phyloP scores from a whole-genome alignment of 2,113 vertebrate genomes.

The Lasiurus borealis region DNA sequence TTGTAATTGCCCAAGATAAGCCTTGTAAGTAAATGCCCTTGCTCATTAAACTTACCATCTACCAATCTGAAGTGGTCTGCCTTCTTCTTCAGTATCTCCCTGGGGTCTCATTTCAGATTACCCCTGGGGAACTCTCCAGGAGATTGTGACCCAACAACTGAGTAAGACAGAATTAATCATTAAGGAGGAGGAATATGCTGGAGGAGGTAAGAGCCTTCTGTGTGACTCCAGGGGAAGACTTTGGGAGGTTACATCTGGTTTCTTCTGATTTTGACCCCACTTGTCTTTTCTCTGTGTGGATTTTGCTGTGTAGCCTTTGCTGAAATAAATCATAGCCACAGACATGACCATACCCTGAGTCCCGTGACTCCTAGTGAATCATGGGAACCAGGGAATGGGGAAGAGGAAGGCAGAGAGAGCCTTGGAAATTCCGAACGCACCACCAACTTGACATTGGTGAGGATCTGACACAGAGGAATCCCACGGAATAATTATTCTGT shows the following conservation, averaged over 20 bases:
- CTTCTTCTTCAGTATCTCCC: neutral
- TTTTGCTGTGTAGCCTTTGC: neutral
- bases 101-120: no score
- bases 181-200: neutral
- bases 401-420: fast-evolving
- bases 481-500: neutral
- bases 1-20: neutral
- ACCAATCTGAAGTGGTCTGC: neutral
- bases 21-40: neutral
- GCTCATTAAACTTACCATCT: neutral
- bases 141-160: neutral
- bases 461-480: neutral
- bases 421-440: neutral
- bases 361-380: neutral
- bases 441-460: neutral
- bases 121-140: no score
- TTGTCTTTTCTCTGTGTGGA: neutral
- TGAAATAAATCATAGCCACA: neutral
- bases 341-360: neutral
- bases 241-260: neutral
- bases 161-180: neutral
- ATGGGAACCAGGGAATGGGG: neutral
- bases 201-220: neutral
- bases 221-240: neutral
- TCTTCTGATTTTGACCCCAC: neutral